Percentiles rank a stretch among this genome's conserved stretches.
Conservation (phyloP, 2,113 vertebrate species). For the Thamnaconus septentrionalis region DNA sequence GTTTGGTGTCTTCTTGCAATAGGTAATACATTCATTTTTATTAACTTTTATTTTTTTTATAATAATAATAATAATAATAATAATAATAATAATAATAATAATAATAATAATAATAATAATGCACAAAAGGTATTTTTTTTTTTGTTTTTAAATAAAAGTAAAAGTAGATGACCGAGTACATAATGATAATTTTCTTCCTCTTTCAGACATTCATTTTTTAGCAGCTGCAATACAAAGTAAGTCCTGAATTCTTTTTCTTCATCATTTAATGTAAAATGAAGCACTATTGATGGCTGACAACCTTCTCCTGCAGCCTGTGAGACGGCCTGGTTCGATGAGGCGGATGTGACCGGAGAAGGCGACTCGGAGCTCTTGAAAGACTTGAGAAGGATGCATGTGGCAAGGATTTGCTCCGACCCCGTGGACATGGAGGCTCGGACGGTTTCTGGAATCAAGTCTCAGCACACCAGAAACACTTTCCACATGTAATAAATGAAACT, state of each 20-base stretch:
- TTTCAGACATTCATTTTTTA: slow-evolving; percentile 9
- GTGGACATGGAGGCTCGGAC: slow-evolving; percentile 50
- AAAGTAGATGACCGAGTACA: no score
- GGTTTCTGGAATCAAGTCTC: slow-evolving; percentile 25
- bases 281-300: neutral
- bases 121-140: no score
- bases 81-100: no score
- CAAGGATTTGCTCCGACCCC: slow-evolving; percentile 24
- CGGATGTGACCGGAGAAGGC: slow-evolving; percentile 11
- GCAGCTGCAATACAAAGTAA: slow-evolving; percentile 28
- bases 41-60: neutral
- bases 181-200: neutral
- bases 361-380: slow-evolving; percentile 35
- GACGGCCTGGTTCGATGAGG: slow-evolving; percentile 46
- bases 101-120: no score
- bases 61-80: no score
- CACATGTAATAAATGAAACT: slow-evolving; percentile 28
- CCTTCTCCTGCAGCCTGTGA: slow-evolving; percentile 26
- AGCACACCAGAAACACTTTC: slow-evolving; percentile 39
- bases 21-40: slow-evolving; percentile 15
- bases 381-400: slow-evolving; percentile 25
- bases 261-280: neutral
- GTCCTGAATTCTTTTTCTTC: neutral
- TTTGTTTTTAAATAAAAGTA: no score
- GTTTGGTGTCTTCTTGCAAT: slow-evolving; percentile 31